Evolutionary conservation across 1,140 invertebrate species (phyloP).

Genomic region (Parasteatoda tepidariorum): DNA sequence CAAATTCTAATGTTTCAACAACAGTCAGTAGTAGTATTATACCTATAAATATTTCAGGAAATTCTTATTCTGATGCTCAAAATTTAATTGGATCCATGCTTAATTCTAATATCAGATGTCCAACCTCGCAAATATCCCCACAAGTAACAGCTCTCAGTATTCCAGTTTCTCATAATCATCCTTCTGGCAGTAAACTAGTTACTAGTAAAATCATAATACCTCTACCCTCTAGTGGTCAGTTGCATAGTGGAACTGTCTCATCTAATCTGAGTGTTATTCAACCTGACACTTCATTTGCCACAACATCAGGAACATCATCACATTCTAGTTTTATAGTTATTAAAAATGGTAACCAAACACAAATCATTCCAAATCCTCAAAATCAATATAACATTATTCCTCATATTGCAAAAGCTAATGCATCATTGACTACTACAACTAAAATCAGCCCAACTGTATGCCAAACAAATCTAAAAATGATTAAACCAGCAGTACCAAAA

Average conservation of each 20-base stretch:
- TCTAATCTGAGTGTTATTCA: slow-evolving; percentile 14
- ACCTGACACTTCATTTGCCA: not conserved
- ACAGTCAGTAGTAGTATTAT: not conserved
- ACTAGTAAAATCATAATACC: slow-evolving; percentile 48
- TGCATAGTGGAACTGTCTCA: not conserved
- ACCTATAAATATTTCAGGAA: slow-evolving; percentile 11
- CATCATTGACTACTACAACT: not conserved
- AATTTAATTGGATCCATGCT: slow-evolving; percentile 19
- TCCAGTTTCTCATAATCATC: slow-evolving; percentile 42
- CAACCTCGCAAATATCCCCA: slow-evolving; percentile 14
- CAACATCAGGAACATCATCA: not conserved
- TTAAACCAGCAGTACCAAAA: slow-evolving; percentile 34
- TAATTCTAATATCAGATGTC: not conserved
- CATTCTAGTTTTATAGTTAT: slow-evolving; percentile 30
- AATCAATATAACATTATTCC: not conserved
- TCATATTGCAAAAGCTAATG: not conserved
- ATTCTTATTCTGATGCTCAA: not conserved
- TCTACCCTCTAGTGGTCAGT: slow-evolving; percentile 12
- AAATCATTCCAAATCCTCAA: slow-evolving; percentile 28
- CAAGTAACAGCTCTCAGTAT: slow-evolving; percentile 42
- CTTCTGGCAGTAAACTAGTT: slow-evolving; percentile 14
- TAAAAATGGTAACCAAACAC: slow-evolving; percentile 44
- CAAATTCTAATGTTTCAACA: not conserved
- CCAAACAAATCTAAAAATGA: slow-evolving; percentile 36
- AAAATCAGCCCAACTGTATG: slow-evolving; percentile 12